Conservation (phyloP, 1,140 invertebrate genomes). For the Carposina sasakii region DNA sequence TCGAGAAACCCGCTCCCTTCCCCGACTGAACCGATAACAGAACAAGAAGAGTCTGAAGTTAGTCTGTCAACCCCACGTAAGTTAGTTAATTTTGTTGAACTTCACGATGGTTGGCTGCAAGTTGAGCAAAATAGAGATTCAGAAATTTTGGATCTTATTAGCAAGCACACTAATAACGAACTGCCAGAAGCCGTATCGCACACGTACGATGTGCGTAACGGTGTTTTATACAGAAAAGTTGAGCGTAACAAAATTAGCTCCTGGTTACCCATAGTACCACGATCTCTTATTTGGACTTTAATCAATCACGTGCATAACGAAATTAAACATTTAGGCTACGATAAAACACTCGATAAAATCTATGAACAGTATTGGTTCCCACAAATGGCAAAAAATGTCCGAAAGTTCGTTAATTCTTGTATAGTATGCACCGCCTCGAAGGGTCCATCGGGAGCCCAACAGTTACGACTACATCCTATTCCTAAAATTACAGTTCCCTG, state of each 20-base stretch:
- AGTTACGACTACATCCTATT: background rate
- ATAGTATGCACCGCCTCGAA: background rate
- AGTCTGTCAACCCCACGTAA: background rate
- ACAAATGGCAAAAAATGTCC: background rate
- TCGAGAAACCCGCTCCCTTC: background rate
- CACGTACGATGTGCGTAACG: background rate
- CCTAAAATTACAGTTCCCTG: constrained; percentile 31
- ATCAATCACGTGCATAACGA: background rate
- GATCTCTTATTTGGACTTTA: background rate
- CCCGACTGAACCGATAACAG: background rate
- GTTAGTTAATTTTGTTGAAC: background rate
- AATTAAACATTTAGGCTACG: background rate
- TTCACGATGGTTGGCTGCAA: background rate
- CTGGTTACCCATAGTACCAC: background rate
- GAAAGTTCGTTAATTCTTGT: background rate
- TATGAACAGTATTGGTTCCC: background rate
- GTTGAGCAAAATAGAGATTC: background rate
- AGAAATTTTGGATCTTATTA: background rate
- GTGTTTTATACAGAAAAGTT: background rate
- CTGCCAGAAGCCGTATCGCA: background rate
- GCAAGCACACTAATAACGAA: background rate
- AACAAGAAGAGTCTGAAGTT: background rate
- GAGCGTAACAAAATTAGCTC: background rate
- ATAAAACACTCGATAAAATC: background rate
- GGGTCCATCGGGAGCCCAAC: background rate